A percentile compares a stretch with the other conserved stretches of the same genome.
These are phyloP conservation scores for Aplysina aerophoba DNA, from an alignment of 37 sponge, comb jelly and placozoan genomes.

Conservation along the genomic window DNA sequence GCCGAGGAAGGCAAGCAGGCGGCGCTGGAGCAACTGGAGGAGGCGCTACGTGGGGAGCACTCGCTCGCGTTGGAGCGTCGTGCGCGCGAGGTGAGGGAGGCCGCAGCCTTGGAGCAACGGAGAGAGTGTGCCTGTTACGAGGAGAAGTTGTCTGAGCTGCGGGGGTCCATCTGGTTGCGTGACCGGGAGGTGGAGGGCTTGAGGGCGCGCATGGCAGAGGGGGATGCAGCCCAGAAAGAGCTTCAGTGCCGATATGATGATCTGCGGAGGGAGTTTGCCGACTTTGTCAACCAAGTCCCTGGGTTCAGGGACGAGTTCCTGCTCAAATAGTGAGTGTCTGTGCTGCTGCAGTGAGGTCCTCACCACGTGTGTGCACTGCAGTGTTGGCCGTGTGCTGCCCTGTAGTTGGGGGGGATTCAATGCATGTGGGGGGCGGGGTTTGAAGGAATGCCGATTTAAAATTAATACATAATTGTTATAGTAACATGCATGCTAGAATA, in stretches of 20 bases:
- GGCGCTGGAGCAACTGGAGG: constrained; percentile 40
- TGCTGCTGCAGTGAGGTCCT: neutral
- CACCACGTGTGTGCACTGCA: too few species aligned
- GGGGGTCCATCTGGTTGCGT: constrained; percentile 17
- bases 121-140: constrained; percentile 16
- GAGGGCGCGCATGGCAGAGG: constrained; percentile 18
- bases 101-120: constrained; percentile 8
- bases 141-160: constrained; percentile 8
- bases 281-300: constrained; percentile 62
- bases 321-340: neutral
- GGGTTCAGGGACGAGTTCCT: constrained; percentile 28
- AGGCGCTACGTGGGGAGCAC: constrained; percentile 8
- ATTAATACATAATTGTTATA: too few species aligned
- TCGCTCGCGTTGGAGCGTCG: neutral
- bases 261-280: constrained; percentile 62
- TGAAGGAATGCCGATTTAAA: too few species aligned
- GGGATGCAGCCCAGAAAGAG: constrained; percentile 9
- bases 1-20: constrained; percentile 35
- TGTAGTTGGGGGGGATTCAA: too few species aligned
- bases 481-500: too few species aligned
- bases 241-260: constrained; percentile 43
- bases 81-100: constrained; percentile 5
- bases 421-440: too few species aligned
- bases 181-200: constrained; percentile 23
- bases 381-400: too few species aligned